Percentiles rank a stretch among this genome's conserved stretches.
phyloP scores from a whole-genome alignment of 2,113 vertebrate species.

The Aleadryas rufinucha region DNA sequence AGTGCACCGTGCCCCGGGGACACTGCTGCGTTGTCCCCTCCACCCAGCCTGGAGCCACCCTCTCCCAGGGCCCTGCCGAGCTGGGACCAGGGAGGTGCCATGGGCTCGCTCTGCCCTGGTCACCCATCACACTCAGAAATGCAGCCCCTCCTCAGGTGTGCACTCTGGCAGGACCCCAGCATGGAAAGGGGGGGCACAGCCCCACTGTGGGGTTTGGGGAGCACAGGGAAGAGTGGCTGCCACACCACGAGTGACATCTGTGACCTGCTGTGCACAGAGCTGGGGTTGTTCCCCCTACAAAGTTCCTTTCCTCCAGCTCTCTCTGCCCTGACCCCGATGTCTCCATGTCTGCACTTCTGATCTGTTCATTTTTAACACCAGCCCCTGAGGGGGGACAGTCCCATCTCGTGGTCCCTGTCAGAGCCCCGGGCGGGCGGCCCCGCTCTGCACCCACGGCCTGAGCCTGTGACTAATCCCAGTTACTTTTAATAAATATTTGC shows the following conservation, averaged over 20 bases:
- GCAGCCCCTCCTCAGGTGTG: neutral
- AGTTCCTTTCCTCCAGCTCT: accelerated
- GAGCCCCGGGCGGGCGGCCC: accelerated
- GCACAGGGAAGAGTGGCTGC: neutral
- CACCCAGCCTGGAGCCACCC: neutral
- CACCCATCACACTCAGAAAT: neutral
- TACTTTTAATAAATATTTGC: conserved; percentile 19
- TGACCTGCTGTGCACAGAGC: accelerated
- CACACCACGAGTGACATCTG: accelerated
- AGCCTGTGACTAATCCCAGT: neutral
- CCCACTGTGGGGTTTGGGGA: neutral
- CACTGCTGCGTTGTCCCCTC: neutral
- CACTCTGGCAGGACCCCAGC: neutral
- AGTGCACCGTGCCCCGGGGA: neutral
- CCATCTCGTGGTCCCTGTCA: neutral
- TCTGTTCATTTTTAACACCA: neutral
- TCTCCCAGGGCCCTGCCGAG: neutral
- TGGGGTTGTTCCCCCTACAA: neutral
- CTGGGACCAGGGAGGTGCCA: neutral
- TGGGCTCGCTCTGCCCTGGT: accelerated
- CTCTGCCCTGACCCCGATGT: neutral
- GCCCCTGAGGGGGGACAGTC: neutral
- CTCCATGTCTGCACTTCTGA: neutral
- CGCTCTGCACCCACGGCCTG: neutral
- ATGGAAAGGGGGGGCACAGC: accelerated